phyloP scores from a whole-genome alignment of 2,113 vertebrate genomes.

The Nanger granti region DNA sequence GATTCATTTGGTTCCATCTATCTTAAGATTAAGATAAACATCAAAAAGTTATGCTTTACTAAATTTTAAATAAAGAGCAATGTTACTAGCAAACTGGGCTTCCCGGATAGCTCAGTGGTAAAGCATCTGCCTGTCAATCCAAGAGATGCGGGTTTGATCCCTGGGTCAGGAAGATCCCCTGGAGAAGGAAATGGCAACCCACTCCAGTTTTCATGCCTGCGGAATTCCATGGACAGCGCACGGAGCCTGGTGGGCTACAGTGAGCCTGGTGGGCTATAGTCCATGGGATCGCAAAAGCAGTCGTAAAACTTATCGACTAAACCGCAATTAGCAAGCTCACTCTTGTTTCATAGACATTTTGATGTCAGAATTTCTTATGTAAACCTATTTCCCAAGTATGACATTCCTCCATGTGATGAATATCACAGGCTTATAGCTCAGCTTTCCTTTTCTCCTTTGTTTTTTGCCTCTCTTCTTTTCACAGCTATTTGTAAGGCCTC shows the following conservation, averaged over 20 bases:
- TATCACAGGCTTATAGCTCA: not conserved
- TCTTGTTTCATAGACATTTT: not conserved
- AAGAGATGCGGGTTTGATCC: not conserved
- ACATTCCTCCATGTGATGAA: not conserved
- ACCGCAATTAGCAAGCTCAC: not conserved
- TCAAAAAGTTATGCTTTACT: not conserved
- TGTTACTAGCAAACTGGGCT: not conserved
- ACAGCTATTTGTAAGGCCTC: too few relatives aligned
- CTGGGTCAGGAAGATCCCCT: not conserved
- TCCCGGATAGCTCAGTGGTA: not conserved
- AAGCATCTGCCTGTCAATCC: not conserved
- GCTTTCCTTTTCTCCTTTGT: not conserved
- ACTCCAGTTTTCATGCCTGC: not conserved
- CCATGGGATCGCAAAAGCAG: not conserved
- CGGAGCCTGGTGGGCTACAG: not conserved
- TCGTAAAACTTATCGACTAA: not conserved
- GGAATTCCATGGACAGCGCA: accelerated
- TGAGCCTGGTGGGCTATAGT: not conserved
- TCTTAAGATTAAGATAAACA: not conserved
- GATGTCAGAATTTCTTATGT: not conserved
- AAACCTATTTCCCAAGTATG: not conserved
- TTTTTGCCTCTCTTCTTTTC: too few relatives aligned
- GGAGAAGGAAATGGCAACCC: not conserved
- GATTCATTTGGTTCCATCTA: not conserved
- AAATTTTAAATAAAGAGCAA: not conserved